phyloP scores from a whole-genome alignment of 2,797 vertebrate genomes.

The Notamacropus eugenii region DNA sequence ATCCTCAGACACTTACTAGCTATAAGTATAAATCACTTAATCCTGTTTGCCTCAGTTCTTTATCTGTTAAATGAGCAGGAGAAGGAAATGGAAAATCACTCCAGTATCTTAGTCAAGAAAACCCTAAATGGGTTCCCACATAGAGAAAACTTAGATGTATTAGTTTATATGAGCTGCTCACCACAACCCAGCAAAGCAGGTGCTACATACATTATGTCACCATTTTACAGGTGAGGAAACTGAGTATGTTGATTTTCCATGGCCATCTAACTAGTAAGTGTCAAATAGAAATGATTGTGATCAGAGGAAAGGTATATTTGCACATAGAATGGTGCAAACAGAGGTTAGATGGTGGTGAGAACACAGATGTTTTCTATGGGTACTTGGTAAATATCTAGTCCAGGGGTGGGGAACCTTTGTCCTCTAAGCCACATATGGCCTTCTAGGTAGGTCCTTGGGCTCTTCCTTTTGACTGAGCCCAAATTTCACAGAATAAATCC shows the following conservation, averaged over 20 bases:
- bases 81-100: background rate
- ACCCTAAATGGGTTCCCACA: background rate
- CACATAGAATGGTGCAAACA: background rate
- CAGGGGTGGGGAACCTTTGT: too few species aligned
- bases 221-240: background rate
- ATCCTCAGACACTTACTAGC: background rate
- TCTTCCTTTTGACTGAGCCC: too few species aligned
- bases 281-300: background rate
- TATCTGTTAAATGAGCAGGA: background rate
- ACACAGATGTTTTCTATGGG: constrained; percentile 46
- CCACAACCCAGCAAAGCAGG: background rate
- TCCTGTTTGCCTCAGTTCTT: background rate
- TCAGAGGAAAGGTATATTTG: constrained; percentile 41
- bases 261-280: background rate
- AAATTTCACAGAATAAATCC: too few species aligned
- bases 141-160: background rate
- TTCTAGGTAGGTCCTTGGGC: too few species aligned
- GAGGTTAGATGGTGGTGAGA: background rate
- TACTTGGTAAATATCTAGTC: constrained; percentile 50
- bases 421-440: too few species aligned
- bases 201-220: background rate
- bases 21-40: background rate
- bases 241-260: background rate
- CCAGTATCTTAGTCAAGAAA: background rate
- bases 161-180: background rate